These are phyloP conservation scores for Scrobipalpa atriplicella DNA, from an alignment of 2,888 invertebrate genomes.

Conservation along the genomic window DNA sequence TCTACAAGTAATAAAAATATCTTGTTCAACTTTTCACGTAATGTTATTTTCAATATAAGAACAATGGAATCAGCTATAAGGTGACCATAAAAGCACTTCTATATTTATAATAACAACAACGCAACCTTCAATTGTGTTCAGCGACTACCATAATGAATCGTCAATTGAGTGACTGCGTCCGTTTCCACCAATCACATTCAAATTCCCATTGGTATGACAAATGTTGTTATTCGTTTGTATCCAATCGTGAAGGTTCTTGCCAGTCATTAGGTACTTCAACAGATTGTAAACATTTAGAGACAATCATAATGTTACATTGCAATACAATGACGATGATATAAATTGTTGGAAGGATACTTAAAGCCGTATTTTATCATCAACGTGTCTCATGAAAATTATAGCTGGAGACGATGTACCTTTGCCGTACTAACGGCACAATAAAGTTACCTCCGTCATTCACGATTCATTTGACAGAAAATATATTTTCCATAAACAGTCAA, in stretches of 20 bases:
- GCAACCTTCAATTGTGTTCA: constrained; percentile 51
- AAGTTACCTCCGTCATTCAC: too few species aligned
- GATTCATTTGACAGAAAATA: too few species aligned
- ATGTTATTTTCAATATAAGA: not conserved
- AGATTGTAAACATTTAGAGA: constrained; percentile 20
- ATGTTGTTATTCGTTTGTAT: constrained; percentile 41
- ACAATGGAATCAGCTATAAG: not conserved
- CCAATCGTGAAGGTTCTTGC: constrained; percentile 30
- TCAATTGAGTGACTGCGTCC: constrained; percentile 48
- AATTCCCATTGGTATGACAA: constrained; percentile 43
- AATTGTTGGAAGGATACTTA: constrained; percentile 10
- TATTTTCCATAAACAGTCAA: not conserved
- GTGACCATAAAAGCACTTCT: not conserved
- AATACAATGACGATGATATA: constrained; percentile 7
- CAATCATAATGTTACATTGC: constrained; percentile 6
- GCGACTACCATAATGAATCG: constrained; percentile 55
- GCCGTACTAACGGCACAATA: too few species aligned
- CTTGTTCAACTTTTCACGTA: not conserved
- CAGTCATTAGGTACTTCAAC: constrained; percentile 17
- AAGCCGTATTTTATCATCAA: constrained; percentile 8
- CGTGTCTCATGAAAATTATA: not conserved
- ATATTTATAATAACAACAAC: not conserved
- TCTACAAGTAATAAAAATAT: not conserved
- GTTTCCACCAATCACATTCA: constrained; percentile 53
- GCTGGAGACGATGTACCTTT: not conserved